phyloP scores from a whole-genome alignment of 2,113 vertebrate species.

The Phalacrocorax brasilianus region DNA sequence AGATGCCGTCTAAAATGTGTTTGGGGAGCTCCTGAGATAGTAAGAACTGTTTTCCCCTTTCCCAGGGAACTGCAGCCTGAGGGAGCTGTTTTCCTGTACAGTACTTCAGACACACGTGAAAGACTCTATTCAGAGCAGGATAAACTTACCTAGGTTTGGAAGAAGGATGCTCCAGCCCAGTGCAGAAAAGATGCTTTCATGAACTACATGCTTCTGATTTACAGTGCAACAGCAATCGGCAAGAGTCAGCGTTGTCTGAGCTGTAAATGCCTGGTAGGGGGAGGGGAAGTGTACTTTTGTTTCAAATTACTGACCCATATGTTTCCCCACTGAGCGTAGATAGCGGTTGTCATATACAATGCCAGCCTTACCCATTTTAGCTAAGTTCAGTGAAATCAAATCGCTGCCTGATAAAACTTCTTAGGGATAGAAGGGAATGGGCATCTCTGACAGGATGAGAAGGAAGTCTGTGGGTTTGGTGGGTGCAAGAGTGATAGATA shows the following conservation, averaged over 20 bases:
- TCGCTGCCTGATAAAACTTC: not conserved
- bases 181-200: not conserved
- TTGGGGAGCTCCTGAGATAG: not conserved
- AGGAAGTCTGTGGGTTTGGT: not conserved
- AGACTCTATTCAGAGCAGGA: not conserved
- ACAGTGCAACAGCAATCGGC: not conserved
- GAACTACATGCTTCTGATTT: not conserved
- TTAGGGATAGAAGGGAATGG: not conserved
- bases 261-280: not conserved
- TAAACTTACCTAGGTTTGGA: not conserved
- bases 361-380: not conserved
- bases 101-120: not conserved
- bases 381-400: not conserved
- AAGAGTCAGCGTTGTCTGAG: not conserved
- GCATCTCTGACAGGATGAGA: not conserved
- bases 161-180: not conserved
- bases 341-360: not conserved
- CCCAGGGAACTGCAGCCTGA: not conserved
- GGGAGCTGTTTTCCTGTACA: not conserved
- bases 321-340: not conserved
- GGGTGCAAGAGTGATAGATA: not conserved
- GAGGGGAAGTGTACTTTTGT: not conserved
- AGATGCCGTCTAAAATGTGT: not conserved
- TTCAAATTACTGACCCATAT: not conserved
- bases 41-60: not conserved